Evolutionary conservation across 2,888 invertebrate genomes (phyloP).

Genomic region (Drosophila kanekoi): DNA sequence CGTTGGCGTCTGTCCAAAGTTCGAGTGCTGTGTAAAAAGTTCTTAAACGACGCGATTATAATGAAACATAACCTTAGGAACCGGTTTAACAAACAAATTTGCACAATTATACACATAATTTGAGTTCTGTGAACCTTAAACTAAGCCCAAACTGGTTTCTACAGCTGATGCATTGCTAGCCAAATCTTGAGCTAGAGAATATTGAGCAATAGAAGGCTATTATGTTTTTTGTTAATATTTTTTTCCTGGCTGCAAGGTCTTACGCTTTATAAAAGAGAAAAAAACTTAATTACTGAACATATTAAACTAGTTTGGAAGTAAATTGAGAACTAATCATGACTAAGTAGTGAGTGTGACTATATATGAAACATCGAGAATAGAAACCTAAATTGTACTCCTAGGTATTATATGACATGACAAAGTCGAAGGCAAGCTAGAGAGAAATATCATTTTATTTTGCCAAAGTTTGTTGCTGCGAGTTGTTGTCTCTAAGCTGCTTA

Average conservation of each 20-base stretch:
- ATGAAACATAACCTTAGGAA: not conserved
- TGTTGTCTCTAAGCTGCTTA: conserved; percentile 42
- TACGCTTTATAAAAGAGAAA: no score
- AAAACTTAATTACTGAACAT: no score
- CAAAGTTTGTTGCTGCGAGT: conserved; percentile 22
- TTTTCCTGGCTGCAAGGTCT: no score
- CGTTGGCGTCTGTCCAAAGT: no score
- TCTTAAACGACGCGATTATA: no score
- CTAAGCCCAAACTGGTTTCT: conserved; percentile 3
- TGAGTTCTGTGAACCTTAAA: not conserved
- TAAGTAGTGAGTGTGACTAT: no score
- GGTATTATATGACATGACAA: not conserved
- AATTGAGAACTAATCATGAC: no score
- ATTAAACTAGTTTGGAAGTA: no score
- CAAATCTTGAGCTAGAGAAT: not conserved
- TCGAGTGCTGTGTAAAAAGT: not conserved
- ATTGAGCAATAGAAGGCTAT: not conserved
- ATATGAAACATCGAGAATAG: no score
- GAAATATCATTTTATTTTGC: conserved; percentile 31
- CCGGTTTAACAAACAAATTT: not conserved
- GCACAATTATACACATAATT: not conserved
- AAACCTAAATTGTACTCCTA: no score
- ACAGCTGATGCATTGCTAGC: not conserved
- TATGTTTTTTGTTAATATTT: no score
- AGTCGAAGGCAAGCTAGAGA: conserved; percentile 14